phyloP scores from a whole-genome alignment of 2,113 vertebrate genomes.

The Zapornia atra region DNA sequence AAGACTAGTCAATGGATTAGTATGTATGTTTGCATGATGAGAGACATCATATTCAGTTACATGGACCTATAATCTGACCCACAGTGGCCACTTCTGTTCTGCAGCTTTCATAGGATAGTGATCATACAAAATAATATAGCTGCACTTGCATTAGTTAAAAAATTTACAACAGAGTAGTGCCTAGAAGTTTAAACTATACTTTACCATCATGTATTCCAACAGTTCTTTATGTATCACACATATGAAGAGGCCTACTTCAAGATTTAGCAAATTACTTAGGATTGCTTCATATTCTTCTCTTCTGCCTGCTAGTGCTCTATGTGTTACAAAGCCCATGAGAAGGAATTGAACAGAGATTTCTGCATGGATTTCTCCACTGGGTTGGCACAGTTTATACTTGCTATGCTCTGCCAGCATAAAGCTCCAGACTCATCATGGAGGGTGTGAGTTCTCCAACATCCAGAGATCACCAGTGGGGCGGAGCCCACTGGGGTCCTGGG shows the following conservation, averaged over 20 bases:
- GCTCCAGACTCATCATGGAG: rapidly evolving
- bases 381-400: background rate
- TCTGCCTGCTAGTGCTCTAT: background rate
- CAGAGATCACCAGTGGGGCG: background rate
- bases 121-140: background rate
- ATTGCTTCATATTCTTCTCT: background rate
- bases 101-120: background rate
- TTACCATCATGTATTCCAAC: background rate
- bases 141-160: background rate
- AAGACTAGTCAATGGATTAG: background rate
- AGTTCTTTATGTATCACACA: background rate
- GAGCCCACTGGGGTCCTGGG: background rate
- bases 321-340: background rate
- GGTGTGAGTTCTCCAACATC: rapidly evolving
- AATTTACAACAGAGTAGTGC: background rate
- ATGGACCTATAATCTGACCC: background rate
- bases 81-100: background rate
- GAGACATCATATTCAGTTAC: background rate
- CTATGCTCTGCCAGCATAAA: background rate
- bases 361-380: background rate
- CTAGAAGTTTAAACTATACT: background rate
- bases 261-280: background rate
- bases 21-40: background rate
- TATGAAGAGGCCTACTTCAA: background rate
- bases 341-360: background rate